Conservation (phyloP, 2,888 invertebrate genomes). For the Standfussiana lucernea region DNA sequence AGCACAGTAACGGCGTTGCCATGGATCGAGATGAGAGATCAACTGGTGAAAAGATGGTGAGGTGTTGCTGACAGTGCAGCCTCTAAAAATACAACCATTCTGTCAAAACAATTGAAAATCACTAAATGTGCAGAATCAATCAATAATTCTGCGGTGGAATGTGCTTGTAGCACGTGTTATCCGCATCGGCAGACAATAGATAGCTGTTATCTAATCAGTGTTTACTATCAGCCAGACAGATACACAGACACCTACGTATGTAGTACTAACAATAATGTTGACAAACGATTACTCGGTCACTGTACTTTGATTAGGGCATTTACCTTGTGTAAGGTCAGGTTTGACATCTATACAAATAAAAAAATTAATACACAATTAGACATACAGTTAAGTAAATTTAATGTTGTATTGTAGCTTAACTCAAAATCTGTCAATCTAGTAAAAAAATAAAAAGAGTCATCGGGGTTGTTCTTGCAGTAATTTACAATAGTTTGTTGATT, state of each 20-base stretch:
- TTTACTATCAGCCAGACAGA: constrained; percentile 33
- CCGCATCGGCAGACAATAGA: constrained; percentile 6
- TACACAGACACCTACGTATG: constrained; percentile 18
- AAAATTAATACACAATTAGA: no score
- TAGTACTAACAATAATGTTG: not conserved
- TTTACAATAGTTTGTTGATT: no score
- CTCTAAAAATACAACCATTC: not conserved
- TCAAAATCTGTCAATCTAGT: no score
- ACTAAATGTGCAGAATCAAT: not conserved
- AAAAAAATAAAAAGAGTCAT: no score
- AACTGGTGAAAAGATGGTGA: no score
- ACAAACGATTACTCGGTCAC: constrained; percentile 14
- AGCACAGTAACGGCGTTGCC: no score
- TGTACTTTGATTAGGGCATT: constrained; percentile 8
- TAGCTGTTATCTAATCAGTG: constrained; percentile 25
- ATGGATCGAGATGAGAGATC: no score
- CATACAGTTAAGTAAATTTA: no score
- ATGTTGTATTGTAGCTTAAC: no score
- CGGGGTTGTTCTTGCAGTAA: no score
- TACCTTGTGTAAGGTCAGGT: constrained; percentile 19
- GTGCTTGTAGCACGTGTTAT: not conserved
- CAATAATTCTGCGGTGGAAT: constrained; percentile 6
- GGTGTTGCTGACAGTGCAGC: no score
- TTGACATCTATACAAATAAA: not conserved
- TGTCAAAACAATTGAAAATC: not conserved